Evolutionary conservation across 2,113 vertebrate genomes (phyloP).

Genomic region (cattle (Bos taurus)): ARS-UCD2.0 NC_037347.1:28241501-28242000

Average conservation of each 20-base stretch:
- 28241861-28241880: not conserved
- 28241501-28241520: not conserved
- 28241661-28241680: not conserved
- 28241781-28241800: not conserved
- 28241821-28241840: not conserved
- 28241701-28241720: no score
- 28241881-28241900: not conserved
- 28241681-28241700: not conserved
- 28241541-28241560: not conserved
- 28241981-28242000: not conserved
- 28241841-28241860: not conserved
- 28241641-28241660: not conserved
- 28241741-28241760: not conserved
- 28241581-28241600: not conserved
- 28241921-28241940: not conserved
- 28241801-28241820: not conserved
- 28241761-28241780: not conserved
- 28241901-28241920: not conserved
- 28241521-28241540: not conserved
- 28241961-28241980: not conserved
- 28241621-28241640: not conserved
- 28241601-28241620: not conserved
- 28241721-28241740: no score
- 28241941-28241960: not conserved
- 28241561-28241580: not conserved